Evolutionary conservation across 2,888 invertebrate species (phyloP).

Genomic region (Macrosiphum euphorbiae): DNA sequence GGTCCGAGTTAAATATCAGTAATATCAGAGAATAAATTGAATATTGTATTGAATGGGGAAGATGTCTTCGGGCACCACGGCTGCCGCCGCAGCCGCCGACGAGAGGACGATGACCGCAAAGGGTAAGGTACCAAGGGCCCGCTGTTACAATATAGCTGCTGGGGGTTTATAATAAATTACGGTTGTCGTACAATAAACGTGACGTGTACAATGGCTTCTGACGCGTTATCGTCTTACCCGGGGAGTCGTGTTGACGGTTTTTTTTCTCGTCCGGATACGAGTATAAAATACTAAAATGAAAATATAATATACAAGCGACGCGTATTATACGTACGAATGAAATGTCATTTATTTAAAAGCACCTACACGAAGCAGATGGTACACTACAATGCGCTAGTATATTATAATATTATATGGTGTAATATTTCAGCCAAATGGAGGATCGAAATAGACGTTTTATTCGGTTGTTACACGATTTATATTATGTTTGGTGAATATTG

Average conservation of each 20-base stretch:
- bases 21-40: neutral
- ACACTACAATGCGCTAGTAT: neutral
- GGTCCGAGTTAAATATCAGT: neutral
- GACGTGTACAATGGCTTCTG: conserved; percentile 16
- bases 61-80: conserved; percentile 83
- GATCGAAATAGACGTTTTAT: neutral
- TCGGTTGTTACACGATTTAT: neutral
- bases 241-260: neutral
- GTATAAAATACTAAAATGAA: neutral
- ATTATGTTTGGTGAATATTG: neutral
- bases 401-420: neutral
- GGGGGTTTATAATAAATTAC: conserved; percentile 71
- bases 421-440: neutral
- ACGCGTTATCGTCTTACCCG: neutral
- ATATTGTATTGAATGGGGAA: conserved; percentile 71
- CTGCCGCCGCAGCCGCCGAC: conserved; percentile 83
- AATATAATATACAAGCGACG: neutral
- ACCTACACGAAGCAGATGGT: neutral
- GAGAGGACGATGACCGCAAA: conserved; percentile 79
- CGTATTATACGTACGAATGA: neutral
- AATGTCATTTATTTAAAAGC: neutral
- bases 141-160: neutral
- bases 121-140: conserved; percentile 68
- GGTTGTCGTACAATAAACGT: neutral
- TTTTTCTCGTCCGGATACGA: neutral